Percentiles rank a stretch among this genome's conserved stretches.
Conservation (phyloP, 1,140 invertebrate genomes). For the Temnothorax curvispinosus region DNA sequence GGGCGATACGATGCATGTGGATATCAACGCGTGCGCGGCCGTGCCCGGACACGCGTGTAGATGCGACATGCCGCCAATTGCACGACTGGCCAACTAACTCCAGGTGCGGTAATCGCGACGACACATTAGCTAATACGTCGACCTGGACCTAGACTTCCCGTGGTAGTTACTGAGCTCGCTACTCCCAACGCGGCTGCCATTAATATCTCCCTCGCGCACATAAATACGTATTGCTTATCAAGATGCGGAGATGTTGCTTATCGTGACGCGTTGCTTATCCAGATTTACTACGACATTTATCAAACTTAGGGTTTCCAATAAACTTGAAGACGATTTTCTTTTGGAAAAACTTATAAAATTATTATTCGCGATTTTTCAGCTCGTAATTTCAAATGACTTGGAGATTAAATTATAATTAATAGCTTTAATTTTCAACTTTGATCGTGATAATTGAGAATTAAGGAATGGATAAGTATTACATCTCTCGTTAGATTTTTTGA, state of each 20-base stretch:
- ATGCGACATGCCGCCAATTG: slow-evolving; percentile 50
- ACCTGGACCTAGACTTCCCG: slow-evolving; percentile 46
- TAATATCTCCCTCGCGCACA: slow-evolving; percentile 43
- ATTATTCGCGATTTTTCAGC: neutral
- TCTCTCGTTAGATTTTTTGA: neutral
- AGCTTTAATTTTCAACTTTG: neutral
- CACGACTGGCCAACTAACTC: slow-evolving; percentile 41
- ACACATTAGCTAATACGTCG: slow-evolving; percentile 60
- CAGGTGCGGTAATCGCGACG: slow-evolving; percentile 58
- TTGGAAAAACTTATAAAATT: neutral
- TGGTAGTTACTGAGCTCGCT: slow-evolving; percentile 47
- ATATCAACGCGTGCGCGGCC: slow-evolving; percentile 54
- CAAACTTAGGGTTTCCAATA: neutral
- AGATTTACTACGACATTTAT: neutral
- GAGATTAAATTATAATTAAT: neutral
- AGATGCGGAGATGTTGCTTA: slow-evolving; percentile 30
- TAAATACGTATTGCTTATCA: slow-evolving; percentile 49
- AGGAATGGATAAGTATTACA: neutral
- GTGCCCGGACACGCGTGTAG: slow-evolving; percentile 41
- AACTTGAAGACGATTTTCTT: neutral
- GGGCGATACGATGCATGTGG: slow-evolving; percentile 54
- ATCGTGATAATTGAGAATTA: neutral
- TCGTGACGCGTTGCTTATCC: slow-evolving; percentile 26
- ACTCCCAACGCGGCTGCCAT: slow-evolving; percentile 28
- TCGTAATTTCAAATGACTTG: neutral